These are phyloP conservation scores for Lasioglossum vierecki DNA, from an alignment of 2,888 invertebrate species.

Conservation along the genomic window DNA sequence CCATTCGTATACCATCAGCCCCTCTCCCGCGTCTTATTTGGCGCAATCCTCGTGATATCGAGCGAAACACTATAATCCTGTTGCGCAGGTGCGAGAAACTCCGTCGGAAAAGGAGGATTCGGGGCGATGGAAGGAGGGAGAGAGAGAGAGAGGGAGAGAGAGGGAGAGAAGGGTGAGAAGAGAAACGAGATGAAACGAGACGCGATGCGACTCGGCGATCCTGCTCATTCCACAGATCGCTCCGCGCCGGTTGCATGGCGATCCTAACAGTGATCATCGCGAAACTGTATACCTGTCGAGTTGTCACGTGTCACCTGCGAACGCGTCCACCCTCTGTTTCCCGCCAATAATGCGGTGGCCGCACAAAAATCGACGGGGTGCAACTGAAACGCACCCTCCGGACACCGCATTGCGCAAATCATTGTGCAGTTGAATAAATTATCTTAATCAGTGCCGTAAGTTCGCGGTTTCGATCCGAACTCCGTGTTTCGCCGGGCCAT, in stretches of 20 bases:
- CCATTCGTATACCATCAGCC: constrained; percentile 18
- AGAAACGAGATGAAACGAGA: not conserved
- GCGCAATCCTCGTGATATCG: constrained; percentile 54
- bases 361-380: not conserved
- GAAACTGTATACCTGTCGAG: constrained; percentile 1
- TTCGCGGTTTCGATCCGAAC: constrained; percentile 32
- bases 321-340: constrained; percentile 12
- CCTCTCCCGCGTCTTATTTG: constrained; percentile 22
- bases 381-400: not conserved
- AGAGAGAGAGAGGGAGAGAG: not conserved
- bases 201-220: not conserved
- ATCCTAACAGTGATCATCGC: not conserved
- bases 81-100: constrained; percentile 37
- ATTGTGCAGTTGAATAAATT: constrained; percentile 30
- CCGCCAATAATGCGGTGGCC: constrained; percentile 25
- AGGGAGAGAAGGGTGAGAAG: not conserved
- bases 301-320: constrained; percentile 31
- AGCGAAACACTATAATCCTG: constrained; percentile 43
- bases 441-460: constrained; percentile 35
- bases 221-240: constrained; percentile 32
- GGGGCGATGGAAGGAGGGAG: not conserved
- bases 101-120: not conserved
- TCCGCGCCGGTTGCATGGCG: constrained; percentile 18
- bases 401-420: constrained; percentile 51
- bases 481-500: constrained; percentile 24